These are phyloP conservation scores for Rhingia campestris DNA, from an alignment of 2,888 invertebrate genomes.

Conservation along the genomic window DNA sequence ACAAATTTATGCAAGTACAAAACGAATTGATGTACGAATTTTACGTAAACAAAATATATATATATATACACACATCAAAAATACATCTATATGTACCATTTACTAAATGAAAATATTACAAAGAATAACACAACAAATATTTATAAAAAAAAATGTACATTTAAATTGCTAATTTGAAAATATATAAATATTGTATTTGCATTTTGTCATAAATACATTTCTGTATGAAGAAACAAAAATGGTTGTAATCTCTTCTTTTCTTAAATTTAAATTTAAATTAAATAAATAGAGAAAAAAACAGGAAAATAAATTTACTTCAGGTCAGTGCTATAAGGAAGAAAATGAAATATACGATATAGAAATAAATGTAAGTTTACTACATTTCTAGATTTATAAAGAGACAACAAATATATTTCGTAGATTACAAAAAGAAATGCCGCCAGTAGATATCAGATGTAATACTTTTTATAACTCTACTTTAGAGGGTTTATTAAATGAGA, in stretches of 20 bases:
- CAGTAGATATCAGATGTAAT: slow-evolving; percentile 30
- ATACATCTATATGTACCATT: slow-evolving; percentile 30
- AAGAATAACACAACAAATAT: no score
- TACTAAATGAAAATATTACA: background rate
- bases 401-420: slow-evolving; percentile 2
- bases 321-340: slow-evolving; percentile 29
- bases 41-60: slow-evolving; percentile 50
- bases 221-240: slow-evolving; percentile 17
- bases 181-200: slow-evolving; percentile 17
- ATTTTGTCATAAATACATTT: slow-evolving; percentile 39
- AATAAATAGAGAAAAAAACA: background rate
- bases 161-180: slow-evolving; percentile 6
- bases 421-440: slow-evolving; percentile 20
- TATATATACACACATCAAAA: slow-evolving; percentile 26
- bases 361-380: background rate
- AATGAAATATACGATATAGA: slow-evolving; percentile 7
- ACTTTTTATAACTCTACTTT: slow-evolving; percentile 45
- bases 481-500: slow-evolving; percentile 17
- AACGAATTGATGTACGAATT: slow-evolving; percentile 75
- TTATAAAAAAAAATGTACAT: background rate
- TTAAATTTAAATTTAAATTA: slow-evolving; percentile 5
- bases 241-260: slow-evolving; percentile 46
- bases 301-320: background rate
- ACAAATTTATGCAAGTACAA: slow-evolving; percentile 39
- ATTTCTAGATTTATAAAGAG: slow-evolving; percentile 14